These are phyloP conservation scores for Cyprinodon brontotheroides DNA, from an alignment of 2,113 vertebrate species.

Conservation along the genomic window DNA sequence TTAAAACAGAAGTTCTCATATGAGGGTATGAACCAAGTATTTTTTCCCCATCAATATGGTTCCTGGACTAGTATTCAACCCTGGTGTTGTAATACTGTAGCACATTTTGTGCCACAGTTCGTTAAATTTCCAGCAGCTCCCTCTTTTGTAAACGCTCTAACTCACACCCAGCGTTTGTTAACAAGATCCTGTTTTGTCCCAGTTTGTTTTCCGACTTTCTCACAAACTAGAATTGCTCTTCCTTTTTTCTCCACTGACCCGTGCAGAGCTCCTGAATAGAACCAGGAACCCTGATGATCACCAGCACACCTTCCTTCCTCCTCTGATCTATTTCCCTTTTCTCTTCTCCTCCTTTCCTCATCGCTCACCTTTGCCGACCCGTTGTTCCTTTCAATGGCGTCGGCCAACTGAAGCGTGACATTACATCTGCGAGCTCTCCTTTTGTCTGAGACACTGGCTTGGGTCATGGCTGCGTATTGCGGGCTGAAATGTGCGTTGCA, in stretches of 20 bases:
- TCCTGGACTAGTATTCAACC: background rate
- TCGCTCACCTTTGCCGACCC: slow-evolving; percentile 41
- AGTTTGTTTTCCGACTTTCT: slow-evolving; percentile 30
- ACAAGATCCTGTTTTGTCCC: slow-evolving; percentile 12
- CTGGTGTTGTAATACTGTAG: slow-evolving; percentile 6
- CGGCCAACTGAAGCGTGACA: slow-evolving; percentile 55
- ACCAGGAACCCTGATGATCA: slow-evolving; percentile 18
- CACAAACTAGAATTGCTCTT: slow-evolving; percentile 44
- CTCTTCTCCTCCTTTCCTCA: slow-evolving; percentile 5
- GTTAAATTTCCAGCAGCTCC: background rate
- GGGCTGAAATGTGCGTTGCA: slow-evolving; percentile 24
- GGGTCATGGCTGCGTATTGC: slow-evolving; percentile 16
- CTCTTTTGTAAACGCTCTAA: background rate
- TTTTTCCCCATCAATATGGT: background rate
- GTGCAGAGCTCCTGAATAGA: slow-evolving; percentile 40
- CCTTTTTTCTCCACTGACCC: slow-evolving; percentile 48
- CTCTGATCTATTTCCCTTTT: slow-evolving; percentile 43
- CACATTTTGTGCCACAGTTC: background rate
- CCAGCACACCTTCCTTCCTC: slow-evolving; percentile 10
- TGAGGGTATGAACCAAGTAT: background rate
- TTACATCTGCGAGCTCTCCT: slow-evolving; percentile 57
- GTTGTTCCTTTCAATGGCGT: slow-evolving; percentile 32
- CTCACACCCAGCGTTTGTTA: background rate
- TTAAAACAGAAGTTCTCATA: no score
- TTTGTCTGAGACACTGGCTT: slow-evolving; percentile 27